Base-by-base conservation (phyloP, 1,140 invertebrate genomes). In the Ceratitis capitata region DNA sequence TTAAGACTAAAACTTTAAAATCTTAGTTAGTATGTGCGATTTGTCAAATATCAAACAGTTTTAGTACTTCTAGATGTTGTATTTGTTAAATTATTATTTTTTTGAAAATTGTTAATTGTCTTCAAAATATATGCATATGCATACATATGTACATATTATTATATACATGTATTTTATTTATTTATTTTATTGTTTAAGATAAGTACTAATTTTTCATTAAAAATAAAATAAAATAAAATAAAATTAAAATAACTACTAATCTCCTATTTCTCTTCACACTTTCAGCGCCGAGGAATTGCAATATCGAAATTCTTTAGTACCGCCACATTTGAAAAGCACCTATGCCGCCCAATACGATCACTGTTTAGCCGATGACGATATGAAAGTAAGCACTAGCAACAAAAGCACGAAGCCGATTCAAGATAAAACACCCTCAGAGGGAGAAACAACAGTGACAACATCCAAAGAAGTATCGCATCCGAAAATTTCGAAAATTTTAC, bases 321-420 rank as follows among this genome's bases (percentile, higher is more conserved):
- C 95, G 26, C 96, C 97, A 6, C 98, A 98, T 91, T 92, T 98
- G 82, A 97, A 96, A 92, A 97, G 96, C 86, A 95, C 96, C 0
- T 98, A 98, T 92, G 96, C 97, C 0, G 96, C 95, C 0, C 1
- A 97, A 97, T 93, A 96, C 94, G 92, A 95, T 94, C 88, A 92
- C 93, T 58, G 88, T 92, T 29, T 91, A 94, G 51, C 94, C 69
- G 96, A 97, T 87, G 95, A 97, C 58, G 95, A 96, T 88, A 94
- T 97, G 45, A 96, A 96, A 94, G 96, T 96, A 93, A 92, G 90
- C 87, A 84, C 82, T 45, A 29, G 23, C 51, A 82, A 58, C 56
- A 84, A 23, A 83, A 83, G 49, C 26, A 83, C 26, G 32, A 51
- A 53, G 49, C 26, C 32, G 32, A 83, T 19, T 53, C 45, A 49